Evolutionary conservation across 2,797 vertebrate genomes (phyloP).

Genomic region (Spheniscus humboldti): DNA sequence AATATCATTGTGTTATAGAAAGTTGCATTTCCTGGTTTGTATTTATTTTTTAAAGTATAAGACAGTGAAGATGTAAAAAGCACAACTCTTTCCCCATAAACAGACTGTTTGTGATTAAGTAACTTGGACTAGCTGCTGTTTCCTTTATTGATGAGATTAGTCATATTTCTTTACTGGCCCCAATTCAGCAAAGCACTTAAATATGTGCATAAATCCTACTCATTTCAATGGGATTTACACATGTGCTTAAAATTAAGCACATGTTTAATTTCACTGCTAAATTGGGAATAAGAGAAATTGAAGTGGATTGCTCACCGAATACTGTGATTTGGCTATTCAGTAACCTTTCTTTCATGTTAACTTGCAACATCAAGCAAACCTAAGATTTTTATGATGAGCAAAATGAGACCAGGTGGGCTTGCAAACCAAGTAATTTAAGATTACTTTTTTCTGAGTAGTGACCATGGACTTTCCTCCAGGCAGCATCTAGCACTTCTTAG

Average conservation of each 20-base stretch:
- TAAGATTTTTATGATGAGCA: not conserved
- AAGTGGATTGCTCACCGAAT: not conserved
- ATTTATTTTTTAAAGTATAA: not conserved
- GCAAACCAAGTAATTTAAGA: not conserved
- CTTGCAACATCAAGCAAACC: not conserved
- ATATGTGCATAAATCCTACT: conserved; percentile 5
- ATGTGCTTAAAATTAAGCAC: conserved; percentile 7
- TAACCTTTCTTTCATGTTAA: not conserved
- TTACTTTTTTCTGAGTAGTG: not conserved
- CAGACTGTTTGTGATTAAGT: not conserved
- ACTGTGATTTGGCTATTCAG: not conserved
- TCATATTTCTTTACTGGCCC: conserved; percentile 17
- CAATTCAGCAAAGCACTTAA: conserved; percentile 27
- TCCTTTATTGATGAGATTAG: conserved; percentile 15
- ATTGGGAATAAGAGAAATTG: not conserved
- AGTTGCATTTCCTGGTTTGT: not conserved
- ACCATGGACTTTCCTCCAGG: not conserved
- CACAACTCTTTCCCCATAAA: not conserved
- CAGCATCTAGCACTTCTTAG: not conserved
- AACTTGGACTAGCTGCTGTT: not conserved
- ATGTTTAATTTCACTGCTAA: not conserved
- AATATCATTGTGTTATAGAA: not conserved
- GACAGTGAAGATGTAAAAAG: not conserved
- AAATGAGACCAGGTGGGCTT: not conserved
- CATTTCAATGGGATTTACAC: not conserved